Percentiles rank a stretch among this genome's conserved stretches.
These are phyloP conservation scores for Notarius quadriscutis DNA, from an alignment of 2,113 vertebrate genomes.

Conservation along the genomic window DNA sequence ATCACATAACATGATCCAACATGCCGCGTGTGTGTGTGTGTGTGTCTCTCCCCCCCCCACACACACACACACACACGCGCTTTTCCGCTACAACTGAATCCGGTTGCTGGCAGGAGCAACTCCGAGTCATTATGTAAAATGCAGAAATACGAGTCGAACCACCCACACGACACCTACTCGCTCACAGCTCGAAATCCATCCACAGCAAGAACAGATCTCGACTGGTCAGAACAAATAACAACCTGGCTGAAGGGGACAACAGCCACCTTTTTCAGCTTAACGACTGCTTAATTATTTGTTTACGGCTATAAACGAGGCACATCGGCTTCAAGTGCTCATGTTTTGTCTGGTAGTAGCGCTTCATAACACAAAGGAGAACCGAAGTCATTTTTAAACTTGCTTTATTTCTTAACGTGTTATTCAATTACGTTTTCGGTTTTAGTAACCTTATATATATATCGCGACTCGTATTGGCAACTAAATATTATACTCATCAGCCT, in stretches of 20 bases:
- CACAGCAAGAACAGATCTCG: not conserved
- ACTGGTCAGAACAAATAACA: not conserved
- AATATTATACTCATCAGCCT: too few species aligned
- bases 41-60: slow-evolving; percentile 29
- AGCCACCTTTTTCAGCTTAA: not conserved
- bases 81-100: not conserved
- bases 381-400: too few species aligned
- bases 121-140: not conserved
- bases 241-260: not conserved
- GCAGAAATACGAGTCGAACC: not conserved
- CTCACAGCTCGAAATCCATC: slow-evolving; percentile 5
- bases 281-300: not conserved
- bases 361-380: too few species aligned
- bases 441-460: too few species aligned
- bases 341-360: too few species aligned
- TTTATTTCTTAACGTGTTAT: too few species aligned
- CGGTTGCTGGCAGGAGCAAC: not conserved
- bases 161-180: slow-evolving; percentile 4
- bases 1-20: slow-evolving; percentile 7
- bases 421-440: too few species aligned
- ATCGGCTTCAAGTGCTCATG: not conserved
- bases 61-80: slow-evolving; percentile 2
- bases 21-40: not conserved
- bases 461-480: too few species aligned
- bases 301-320: not conserved